These are phyloP conservation scores for Anagyrus pseudococci DNA, from an alignment of 2,888 invertebrate species.

Conservation along the genomic window DNA sequence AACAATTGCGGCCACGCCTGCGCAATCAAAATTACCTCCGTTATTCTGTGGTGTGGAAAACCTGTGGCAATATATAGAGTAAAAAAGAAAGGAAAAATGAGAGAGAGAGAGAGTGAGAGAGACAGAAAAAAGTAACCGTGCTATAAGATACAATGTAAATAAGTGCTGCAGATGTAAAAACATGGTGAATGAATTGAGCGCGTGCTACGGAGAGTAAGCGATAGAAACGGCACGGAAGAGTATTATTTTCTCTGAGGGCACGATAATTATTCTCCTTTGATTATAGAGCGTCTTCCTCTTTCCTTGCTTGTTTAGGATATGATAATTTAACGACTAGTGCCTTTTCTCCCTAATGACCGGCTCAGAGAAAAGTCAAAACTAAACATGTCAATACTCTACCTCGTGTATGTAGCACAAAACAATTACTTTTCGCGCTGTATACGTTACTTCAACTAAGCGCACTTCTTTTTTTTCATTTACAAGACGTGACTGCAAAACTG, in stretches of 20 bases:
- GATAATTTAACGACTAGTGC: constrained; percentile 23
- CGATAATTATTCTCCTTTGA: constrained; percentile 32
- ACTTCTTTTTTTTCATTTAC: constrained; percentile 6
- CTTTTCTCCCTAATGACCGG: constrained; percentile 29
- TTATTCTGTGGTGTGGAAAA: constrained; percentile 59
- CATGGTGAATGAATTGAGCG: neutral
- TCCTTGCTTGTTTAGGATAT: constrained; percentile 23
- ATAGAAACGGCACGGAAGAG: constrained; percentile 3
- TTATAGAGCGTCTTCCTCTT: constrained; percentile 37
- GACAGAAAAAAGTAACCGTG: neutral
- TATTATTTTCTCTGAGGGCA: constrained; percentile 1
- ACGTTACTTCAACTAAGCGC: constrained; percentile 10
- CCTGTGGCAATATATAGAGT: too few relatives aligned
- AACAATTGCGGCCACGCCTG: constrained; percentile 9
- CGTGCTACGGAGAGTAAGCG: constrained; percentile 4
- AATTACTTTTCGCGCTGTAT: constrained; percentile 11
- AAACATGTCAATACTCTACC: neutral
- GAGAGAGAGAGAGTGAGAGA: constrained; percentile 12
- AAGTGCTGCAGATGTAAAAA: neutral
- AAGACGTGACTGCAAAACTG: constrained; percentile 10
- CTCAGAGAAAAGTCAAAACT: constrained; percentile 17
- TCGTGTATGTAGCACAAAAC: neutral
- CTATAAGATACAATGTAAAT: neutral
- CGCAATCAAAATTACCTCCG: constrained; percentile 46
- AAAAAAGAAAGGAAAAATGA: constrained; percentile 11